A percentile compares a stretch with the other conserved stretches of the same genome.
These are phyloP conservation scores for Helobdella robusta DNA, from an alignment of 2,888 invertebrate species.

Conservation along the genomic window DNA sequence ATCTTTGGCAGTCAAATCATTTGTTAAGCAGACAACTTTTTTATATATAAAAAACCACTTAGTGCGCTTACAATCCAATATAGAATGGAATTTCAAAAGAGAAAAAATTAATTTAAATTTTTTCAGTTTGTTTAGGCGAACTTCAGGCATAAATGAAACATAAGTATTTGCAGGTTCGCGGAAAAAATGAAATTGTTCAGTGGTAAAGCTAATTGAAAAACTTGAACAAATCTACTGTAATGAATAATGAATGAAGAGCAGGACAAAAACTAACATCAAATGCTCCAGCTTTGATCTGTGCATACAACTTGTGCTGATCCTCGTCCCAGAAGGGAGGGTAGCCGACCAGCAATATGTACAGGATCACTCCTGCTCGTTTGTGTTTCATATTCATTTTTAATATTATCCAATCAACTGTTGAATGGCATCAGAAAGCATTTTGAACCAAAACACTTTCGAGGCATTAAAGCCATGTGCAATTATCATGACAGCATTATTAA, in stretches of 20 bases:
- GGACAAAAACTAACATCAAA: conserved; percentile 69
- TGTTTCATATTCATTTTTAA: neutral
- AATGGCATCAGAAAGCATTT: neutral
- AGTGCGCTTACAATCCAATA: no score
- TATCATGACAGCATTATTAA: neutral
- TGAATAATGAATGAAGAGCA: neutral
- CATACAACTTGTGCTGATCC: conserved; percentile 96
- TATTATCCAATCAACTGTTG: neutral
- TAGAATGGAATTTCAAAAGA: no score
- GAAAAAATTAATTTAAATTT: no score
- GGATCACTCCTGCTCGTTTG: conserved; percentile 83
- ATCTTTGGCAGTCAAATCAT: no score
- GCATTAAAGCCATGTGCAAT: neutral
- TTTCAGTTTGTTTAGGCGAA: no score
- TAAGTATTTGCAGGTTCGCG: no score
- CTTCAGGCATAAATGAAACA: no score
- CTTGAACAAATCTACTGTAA: no score
- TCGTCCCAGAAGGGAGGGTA: conserved; percentile 99
- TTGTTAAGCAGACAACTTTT: no score
- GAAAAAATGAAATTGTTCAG: no score
- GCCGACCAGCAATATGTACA: conserved; percentile 96
- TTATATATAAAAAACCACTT: no score
- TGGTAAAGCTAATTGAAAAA: no score
- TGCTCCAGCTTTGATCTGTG: conserved; percentile 98
- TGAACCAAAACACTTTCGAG: neutral